These are phyloP conservation scores for Diplosoma virens DNA, from an alignment of 23 tunicate species.

Conservation along the genomic window DNA sequence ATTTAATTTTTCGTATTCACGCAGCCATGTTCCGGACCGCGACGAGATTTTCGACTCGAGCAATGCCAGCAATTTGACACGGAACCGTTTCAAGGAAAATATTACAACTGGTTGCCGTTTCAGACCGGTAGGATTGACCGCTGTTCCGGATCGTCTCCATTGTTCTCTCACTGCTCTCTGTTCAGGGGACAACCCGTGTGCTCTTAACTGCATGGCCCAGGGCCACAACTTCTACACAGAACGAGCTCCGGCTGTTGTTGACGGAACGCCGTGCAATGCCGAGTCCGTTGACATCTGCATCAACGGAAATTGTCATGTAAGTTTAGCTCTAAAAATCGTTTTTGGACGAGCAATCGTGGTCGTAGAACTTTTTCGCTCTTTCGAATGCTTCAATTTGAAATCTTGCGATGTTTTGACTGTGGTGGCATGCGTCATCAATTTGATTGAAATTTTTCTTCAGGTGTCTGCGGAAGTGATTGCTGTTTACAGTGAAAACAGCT, in stretches of 20 bases:
- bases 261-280: constrained; percentile 87
- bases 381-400: no score
- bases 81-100: constrained; percentile 78
- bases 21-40: constrained; percentile 7
- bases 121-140: no score
- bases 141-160: neutral
- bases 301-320: constrained; percentile 97
- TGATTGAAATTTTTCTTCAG: no score
- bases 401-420: no score
- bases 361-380: no score
- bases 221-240: constrained; percentile 82
- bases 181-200: constrained; percentile 90
- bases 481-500: no score
- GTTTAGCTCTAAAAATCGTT: no score
- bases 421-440: no score
- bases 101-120: constrained; percentile 94
- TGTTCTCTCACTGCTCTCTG: neutral
- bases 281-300: constrained; percentile 90
- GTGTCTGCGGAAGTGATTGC: no score
- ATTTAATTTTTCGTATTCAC: neutral
- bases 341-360: no score
- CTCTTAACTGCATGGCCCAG: constrained; percentile 86
- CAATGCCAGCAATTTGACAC: constrained; percentile 89
- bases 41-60: constrained; percentile 52
- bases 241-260: constrained; percentile 76